A percentile compares a stretch with the other conserved stretches of the same genome.
phyloP scores from a whole-genome alignment of 2,113 vertebrate species.

The Hydropotes inermis region DNA sequence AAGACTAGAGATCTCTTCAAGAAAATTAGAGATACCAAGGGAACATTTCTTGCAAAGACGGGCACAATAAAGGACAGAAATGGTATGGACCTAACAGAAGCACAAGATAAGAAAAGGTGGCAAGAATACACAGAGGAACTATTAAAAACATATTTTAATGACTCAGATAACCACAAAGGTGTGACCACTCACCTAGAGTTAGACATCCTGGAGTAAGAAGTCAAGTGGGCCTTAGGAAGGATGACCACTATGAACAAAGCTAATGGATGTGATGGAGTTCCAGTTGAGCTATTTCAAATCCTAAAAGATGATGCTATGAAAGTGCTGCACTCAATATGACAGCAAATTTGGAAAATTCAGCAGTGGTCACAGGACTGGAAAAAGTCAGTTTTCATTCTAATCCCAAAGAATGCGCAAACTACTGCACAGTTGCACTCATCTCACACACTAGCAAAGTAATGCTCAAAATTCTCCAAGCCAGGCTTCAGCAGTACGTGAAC shows the following conservation, averaged over 20 bases:
- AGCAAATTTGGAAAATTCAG: neutral
- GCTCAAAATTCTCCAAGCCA: neutral
- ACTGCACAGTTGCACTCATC: neutral
- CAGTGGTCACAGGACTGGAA: neutral
- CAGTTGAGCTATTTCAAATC: neutral
- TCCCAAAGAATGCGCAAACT: neutral
- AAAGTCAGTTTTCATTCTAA: neutral
- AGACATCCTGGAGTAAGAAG: neutral
- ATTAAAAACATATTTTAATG: rapidly evolving
- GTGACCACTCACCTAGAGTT: neutral
- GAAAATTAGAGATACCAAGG: neutral
- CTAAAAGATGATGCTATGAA: neutral
- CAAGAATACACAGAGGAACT: neutral
- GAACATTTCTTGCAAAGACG: neutral
- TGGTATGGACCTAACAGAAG: neutral
- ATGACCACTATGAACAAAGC: neutral
- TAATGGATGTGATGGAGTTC: neutral
- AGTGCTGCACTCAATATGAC: neutral
- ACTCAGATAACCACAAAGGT: neutral
- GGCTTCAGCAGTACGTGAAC: neutral
- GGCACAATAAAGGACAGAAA: neutral
- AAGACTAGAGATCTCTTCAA: neutral
- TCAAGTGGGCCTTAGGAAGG: neutral
- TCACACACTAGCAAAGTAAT: neutral
- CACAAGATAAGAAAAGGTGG: neutral